Percentiles rank a stretch among this genome's conserved stretches.
Evolutionary conservation across 2,113 vertebrate species (phyloP).

Genomic region (Calidris pugnax): DNA sequence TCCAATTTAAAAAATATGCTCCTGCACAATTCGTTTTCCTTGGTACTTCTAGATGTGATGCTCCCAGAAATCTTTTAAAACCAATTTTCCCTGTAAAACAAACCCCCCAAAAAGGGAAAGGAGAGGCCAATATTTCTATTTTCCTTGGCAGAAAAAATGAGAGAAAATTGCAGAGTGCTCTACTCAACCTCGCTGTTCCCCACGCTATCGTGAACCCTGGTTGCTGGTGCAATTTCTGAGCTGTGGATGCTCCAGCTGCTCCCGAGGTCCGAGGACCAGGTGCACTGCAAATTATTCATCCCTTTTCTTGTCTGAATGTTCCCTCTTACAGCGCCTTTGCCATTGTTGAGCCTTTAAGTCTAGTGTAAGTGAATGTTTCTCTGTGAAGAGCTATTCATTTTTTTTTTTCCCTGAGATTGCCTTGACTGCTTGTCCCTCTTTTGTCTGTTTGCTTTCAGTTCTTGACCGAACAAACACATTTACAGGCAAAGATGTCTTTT

Average conservation of each 20-base stretch:
- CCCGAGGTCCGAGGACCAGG: not conserved
- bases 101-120: not conserved
- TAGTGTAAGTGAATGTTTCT: not conserved
- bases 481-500: not conserved
- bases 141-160: not conserved
- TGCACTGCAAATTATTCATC: not conserved
- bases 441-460: not conserved
- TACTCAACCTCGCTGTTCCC: not conserved
- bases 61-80: not conserved
- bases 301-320: not conserved
- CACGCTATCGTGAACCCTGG: rapidly evolving
- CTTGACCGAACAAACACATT: not conserved
- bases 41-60: not conserved
- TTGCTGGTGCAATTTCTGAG: not conserved
- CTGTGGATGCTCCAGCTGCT: not conserved
- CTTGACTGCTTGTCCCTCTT: not conserved
- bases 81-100: not conserved
- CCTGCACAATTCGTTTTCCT: not conserved
- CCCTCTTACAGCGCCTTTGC: not conserved
- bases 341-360: not conserved
- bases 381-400: not conserved
- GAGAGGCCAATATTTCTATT: not conserved
- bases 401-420: not conserved
- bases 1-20: not conserved
- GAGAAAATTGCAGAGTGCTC: not conserved